phyloP scores from a whole-genome alignment of 2,888 invertebrate species.

The Xanthorhoe designata region DNA sequence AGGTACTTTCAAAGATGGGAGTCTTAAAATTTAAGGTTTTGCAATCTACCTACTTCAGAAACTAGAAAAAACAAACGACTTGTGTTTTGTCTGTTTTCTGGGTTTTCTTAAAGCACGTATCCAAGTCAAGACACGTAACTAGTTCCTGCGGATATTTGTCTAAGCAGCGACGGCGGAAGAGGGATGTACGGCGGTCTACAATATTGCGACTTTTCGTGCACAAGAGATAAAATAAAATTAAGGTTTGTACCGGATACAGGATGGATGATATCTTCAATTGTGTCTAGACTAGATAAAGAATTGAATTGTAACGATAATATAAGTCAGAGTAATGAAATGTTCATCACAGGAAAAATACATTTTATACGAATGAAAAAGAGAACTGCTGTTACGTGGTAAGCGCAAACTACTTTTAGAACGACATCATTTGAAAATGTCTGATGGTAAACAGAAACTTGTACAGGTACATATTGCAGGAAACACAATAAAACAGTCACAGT shows the following conservation, averaged over 20 bases:
- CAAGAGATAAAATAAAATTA: slow-evolving; percentile 6
- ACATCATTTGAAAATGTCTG: no score
- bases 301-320: no score
- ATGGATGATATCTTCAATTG: no score
- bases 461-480: no score
- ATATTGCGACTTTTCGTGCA: slow-evolving; percentile 22
- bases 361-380: no score
- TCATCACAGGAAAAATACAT: no score
- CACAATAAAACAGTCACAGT: no score
- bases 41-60: neutral
- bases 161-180: slow-evolving; percentile 75
- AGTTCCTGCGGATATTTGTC: slow-evolving; percentile 82
- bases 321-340: no score
- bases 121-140: slow-evolving; percentile 76
- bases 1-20: neutral
- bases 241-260: neutral
- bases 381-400: no score
- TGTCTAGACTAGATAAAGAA: no score
- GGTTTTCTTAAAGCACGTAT: slow-evolving; percentile 56
- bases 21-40: neutral
- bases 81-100: slow-evolving; percentile 11
- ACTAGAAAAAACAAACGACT: neutral
- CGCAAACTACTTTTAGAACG: no score
- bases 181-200: slow-evolving; percentile 58
- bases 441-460: no score